Base-by-base conservation (phyloP, 2,888 invertebrate genomes). In the Atherix ibis region DNA sequence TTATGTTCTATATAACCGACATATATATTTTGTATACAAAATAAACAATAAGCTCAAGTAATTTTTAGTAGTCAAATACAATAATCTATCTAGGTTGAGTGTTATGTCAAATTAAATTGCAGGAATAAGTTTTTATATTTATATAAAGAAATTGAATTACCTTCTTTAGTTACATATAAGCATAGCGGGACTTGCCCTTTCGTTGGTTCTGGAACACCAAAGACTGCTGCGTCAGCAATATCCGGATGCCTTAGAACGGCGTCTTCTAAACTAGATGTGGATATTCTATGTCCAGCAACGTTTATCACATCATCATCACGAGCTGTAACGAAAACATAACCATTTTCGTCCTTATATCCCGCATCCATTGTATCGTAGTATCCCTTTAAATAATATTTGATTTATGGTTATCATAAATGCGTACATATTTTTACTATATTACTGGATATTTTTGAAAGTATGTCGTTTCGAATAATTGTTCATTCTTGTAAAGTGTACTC, bases 261-360 rank as follows among this genome's bases (percentile, higher is more conserved):
- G 56, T 94, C 89, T 56, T 94, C 94, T 4, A 94, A 58, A 1
- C 87, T 84, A 1, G 84, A 76, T 0, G 91, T 88, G 1, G 89
- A 88, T 27, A 94, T 66, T 33, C 92, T 66, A 56, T 92, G 92
- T 0, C 92, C 94, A 1, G 94, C 87, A 2, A 94, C 92, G 55
- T 94, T 94, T 48, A 94, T 92, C 13, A 62, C 82, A 58, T 94
- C 94, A 62, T 94, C 94, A 39, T 85, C 88, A 19, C 94, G 67
- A 0, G 91, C 83, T 32, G 88, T 84, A 10, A 94, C 87, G 60
- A 79, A 87, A 2, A 94, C 69, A 35, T 83, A 83, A 1, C 88
- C 88, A 43, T 77, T 73, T 34, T 77, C 71, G 50, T 88, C 87
- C 36, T 74, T 69, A 57, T 80, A 85, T 0, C 92, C 94, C 1